phyloP scores from a whole-genome alignment of 2,113 vertebrate genomes.

The Origma solitaria region DNA sequence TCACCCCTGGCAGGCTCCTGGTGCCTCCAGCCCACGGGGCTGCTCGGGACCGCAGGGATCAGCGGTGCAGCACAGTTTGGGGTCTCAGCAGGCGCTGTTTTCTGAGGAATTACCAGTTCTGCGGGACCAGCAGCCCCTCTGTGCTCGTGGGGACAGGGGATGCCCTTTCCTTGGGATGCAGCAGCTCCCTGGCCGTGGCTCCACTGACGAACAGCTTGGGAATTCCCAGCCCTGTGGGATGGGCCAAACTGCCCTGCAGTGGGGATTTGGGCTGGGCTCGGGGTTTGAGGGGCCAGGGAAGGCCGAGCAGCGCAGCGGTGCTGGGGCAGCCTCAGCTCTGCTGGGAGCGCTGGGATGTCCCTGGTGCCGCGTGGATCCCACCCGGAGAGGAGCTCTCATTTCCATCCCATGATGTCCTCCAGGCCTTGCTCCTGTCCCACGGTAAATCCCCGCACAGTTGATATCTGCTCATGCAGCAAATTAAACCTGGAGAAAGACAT shows the following conservation, averaged over 20 bases:
- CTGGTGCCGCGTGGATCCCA: neutral
- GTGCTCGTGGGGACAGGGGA: neutral
- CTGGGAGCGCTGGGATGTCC: neutral
- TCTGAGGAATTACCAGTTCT: neutral
- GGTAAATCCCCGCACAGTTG: neutral
- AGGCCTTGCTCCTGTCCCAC: neutral
- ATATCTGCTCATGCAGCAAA: constrained; percentile 48
- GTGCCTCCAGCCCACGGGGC: neutral
- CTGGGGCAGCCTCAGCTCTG: neutral
- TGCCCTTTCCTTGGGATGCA: accelerated
- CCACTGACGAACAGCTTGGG: accelerated
- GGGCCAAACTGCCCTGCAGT: neutral
- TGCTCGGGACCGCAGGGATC: accelerated
- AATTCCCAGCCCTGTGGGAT: neutral
- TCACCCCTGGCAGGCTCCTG: neutral
- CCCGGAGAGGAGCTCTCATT: neutral
- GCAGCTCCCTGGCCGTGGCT: neutral
- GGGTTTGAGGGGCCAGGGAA: neutral
- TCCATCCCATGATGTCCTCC: accelerated
- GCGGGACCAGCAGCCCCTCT: accelerated
- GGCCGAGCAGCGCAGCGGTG: neutral
- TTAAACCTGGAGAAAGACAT: constrained; percentile 7
- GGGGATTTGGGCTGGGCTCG: neutral
- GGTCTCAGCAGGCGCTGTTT: neutral
- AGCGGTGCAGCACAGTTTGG: neutral